Base-by-base conservation (phyloP, 1,140 invertebrate species). In the Nymphalis io region DNA sequence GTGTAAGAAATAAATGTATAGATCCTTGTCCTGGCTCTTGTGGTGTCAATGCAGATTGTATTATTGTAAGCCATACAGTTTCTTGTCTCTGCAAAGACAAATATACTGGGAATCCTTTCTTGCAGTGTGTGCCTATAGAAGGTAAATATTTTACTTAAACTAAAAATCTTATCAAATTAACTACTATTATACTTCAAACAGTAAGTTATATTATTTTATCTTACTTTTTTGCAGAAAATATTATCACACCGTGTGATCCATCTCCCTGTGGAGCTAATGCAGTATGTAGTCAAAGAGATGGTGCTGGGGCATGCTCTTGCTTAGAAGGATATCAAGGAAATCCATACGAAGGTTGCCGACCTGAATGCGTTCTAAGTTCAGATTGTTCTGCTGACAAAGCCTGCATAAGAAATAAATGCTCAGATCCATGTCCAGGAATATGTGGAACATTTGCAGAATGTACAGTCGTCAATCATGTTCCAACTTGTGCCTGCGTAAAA, bases 181-280 rank as follows among this genome's bases (percentile, higher is more conserved):
- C 27, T 33, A 33, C 0, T 33, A 3, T 4, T 44, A 15, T 13
- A n/a, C n/a, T n/a, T n/a, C n/a, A 44, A 44, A 4, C 11, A 44
- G 40, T n/a, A 44, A 11, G 11, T 44, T 44, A 51, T 65, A 60
- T 71, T 68, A 38, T 51, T 20, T n/a, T 33, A 16, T 33, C 11
- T 60, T 11, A 15, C 21, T 53, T 65, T 71, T 71, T 91, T 92
- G 57, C 82, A 83, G 93, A 93, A 68, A 88, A 88, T 55, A 80
- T 87, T 15, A 81, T 87, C 18, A 92, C 95, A 83, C 96, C 96
- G 15, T 97, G 96, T 82, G 91, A 91, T 69, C 95, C 95, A 72
- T 95, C 95, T n/a, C 95, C 96, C 1, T 97, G 96, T 87, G 96
- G 96, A 48, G 94, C 95, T 11, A 96, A 97, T 86, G 94, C 95